A percentile compares a stretch with the other conserved stretches of the same genome.
Evolutionary conservation across 2,797 vertebrate species (phyloP).

Genomic region (Moxostoma hubbsi): DNA sequence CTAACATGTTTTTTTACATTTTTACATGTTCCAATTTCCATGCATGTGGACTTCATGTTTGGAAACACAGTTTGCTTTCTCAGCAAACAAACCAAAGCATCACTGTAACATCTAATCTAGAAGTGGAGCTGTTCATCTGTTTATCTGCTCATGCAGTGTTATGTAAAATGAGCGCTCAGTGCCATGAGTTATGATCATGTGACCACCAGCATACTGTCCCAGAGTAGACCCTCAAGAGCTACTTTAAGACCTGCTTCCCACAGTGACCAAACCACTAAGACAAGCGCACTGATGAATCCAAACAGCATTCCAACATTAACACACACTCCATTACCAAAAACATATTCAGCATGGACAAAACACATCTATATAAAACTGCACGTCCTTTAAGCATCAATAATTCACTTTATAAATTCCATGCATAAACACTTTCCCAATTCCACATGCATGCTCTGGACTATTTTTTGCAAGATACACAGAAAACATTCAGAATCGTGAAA

Average conservation of each 20-base stretch:
- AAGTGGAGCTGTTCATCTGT: not conserved
- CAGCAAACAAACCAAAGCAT: not conserved
- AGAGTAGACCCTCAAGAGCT: not conserved
- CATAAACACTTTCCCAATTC: conserved; percentile 10
- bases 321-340: not conserved
- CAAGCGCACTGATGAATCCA: not conserved
- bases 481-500: conserved; percentile 48
- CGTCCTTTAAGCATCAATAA: conserved; percentile 22
- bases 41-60: too few species aligned
- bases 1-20: too few species aligned
- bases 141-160: not conserved
- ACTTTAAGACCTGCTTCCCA: conserved; percentile 2
- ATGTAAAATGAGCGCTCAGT: not conserved
- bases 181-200: not conserved
- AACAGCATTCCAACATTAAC: not conserved
- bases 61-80: not conserved
- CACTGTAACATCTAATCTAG: not conserved
- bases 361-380: conserved; percentile 18
- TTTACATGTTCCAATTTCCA: too few species aligned
- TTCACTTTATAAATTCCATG: conserved; percentile 11
- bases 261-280: not conserved
- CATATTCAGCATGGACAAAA: conserved; percentile 1
- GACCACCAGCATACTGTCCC: not conserved
- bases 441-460: conserved; percentile 24
- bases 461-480: conserved; percentile 34